Conservation (phyloP, 2,888 invertebrate genomes). For the Uloborus plumipes region DNA sequence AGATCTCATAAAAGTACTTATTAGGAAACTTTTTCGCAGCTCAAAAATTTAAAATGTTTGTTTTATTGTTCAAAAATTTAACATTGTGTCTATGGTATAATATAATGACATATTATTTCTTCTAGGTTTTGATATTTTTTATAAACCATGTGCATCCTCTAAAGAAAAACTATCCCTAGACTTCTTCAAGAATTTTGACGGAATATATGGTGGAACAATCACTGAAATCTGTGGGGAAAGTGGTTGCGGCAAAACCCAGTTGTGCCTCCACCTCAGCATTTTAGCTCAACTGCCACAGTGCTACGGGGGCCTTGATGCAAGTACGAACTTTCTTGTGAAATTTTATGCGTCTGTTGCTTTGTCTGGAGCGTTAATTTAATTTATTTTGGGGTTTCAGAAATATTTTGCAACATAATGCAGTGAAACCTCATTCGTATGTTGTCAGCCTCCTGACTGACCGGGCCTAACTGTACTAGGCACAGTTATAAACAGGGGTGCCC, state of each 20-base stretch:
- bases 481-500: too few species aligned
- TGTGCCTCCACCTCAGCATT: constrained; percentile 81
- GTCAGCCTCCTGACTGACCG: too few species aligned
- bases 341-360: background rate
- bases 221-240: constrained; percentile 86
- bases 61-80: background rate
- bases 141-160: background rate
- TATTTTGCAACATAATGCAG: too few species aligned
- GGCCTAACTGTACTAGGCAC: too few species aligned
- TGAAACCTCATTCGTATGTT: too few species aligned
- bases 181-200: constrained; percentile 4
- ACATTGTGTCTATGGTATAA: background rate
- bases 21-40: too few species aligned
- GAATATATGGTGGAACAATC: constrained; percentile 70
- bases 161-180: background rate
- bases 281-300: constrained; percentile 76
- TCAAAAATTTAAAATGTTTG: too few species aligned
- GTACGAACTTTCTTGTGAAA: constrained; percentile 8
- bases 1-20: too few species aligned
- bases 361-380: background rate
- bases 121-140: constrained; percentile 16
- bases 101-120: background rate
- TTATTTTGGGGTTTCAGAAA: background rate
- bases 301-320: constrained; percentile 74
- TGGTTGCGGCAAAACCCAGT: constrained; percentile 85